Evolutionary conservation across 2,113 vertebrate species (phyloP).

Genomic region (Murina feae): DNA sequence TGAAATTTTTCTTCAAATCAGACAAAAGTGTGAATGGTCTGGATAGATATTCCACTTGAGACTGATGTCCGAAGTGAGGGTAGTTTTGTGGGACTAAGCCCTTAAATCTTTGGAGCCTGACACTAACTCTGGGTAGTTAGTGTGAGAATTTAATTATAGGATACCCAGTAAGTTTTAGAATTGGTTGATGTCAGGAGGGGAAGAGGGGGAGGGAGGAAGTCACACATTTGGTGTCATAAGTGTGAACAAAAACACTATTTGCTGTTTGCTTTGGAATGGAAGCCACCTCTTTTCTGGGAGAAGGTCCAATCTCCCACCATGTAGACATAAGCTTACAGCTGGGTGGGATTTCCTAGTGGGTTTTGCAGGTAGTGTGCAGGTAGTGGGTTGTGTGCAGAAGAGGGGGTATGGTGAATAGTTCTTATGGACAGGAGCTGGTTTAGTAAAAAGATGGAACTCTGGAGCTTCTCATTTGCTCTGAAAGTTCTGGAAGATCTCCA

Average conservation of each 20-base stretch:
- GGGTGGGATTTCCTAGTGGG: too few relatives aligned
- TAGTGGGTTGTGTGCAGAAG: too few relatives aligned
- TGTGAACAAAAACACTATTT: background rate
- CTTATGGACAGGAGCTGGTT: background rate
- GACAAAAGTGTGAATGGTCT: background rate
- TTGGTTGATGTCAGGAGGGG: background rate
- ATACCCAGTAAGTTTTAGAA: background rate
- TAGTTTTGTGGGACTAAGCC: background rate
- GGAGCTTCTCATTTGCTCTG: background rate
- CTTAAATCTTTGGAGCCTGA: background rate
- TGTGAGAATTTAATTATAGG: background rate
- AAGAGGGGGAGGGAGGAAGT: background rate
- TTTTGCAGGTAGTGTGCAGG: background rate
- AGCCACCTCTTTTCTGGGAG: background rate
- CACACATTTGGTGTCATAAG: background rate
- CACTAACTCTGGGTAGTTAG: background rate
- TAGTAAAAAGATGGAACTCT: background rate
- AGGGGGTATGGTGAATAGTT: rapidly evolving
- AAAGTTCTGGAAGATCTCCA: background rate
- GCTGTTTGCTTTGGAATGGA: background rate
- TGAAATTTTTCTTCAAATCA: background rate
- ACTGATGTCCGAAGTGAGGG: background rate
- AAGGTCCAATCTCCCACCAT: background rate
- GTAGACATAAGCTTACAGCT: background rate
- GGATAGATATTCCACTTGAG: background rate